A percentile compares a stretch with the other conserved stretches of the same genome.
phyloP scores from a whole-genome alignment of 2,113 vertebrate genomes.

The Cyanoramphus novaezelandiae region DNA sequence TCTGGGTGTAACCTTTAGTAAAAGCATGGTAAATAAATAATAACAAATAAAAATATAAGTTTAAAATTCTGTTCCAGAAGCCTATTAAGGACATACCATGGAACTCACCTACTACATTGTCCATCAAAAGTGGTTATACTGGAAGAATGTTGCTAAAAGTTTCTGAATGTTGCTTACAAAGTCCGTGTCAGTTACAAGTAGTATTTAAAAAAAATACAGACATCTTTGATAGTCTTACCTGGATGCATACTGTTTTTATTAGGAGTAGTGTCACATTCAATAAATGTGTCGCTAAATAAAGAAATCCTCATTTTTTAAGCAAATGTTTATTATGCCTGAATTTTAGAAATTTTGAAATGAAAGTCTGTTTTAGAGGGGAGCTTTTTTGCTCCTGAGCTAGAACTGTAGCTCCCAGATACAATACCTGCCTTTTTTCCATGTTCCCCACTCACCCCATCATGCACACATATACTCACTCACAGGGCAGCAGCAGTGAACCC shows the following conservation, averaged over 20 bases:
- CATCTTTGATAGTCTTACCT: neutral
- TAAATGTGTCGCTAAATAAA: neutral
- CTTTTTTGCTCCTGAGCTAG: neutral
- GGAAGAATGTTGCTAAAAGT: neutral
- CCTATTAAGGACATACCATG: neutral
- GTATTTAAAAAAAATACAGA: neutral
- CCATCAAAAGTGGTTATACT: neutral
- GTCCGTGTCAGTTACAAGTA: neutral
- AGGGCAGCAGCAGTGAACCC: neutral
- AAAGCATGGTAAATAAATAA: neutral
- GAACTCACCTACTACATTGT: neutral
- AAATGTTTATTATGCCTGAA: neutral
- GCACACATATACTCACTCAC: too few species aligned
- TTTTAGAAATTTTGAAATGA: neutral
- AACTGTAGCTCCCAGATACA: neutral
- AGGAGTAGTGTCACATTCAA: neutral
- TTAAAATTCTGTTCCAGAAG: neutral
- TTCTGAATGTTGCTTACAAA: neutral
- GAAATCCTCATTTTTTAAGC: neutral
- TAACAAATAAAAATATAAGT: neutral
- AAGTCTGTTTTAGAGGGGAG: neutral
- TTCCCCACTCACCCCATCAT: neutral
- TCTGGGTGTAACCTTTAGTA: neutral
- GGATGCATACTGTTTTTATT: neutral
- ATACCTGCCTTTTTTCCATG: neutral